Evolutionary conservation across 53 echinoderm and acorn worm species (phyloP).

Genomic region (Hippasteria phrygiana): DNA sequence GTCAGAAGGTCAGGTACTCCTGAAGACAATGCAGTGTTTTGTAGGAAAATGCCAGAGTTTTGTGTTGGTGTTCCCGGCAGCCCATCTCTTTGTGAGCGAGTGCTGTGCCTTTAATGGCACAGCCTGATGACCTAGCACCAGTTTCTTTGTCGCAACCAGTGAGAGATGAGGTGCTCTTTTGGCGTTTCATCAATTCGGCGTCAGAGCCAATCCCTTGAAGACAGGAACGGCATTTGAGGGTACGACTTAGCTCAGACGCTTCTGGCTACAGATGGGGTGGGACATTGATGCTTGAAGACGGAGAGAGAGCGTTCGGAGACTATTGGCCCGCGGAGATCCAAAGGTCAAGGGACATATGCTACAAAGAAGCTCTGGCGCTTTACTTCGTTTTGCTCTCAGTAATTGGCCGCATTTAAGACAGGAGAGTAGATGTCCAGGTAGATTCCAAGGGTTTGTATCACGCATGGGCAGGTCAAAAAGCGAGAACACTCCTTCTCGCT

Average conservation of each 20-base stretch:
- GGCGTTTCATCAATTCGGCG: constrained; percentile 20
- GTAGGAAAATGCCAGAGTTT: constrained; percentile 45
- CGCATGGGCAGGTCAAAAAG: constrained; percentile 18
- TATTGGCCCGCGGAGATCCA: constrained; percentile 14
- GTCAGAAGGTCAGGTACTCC: background rate
- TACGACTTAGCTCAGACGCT: background rate
- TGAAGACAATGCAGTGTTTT: constrained; percentile 34
- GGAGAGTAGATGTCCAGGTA: constrained; percentile 40
- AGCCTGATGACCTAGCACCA: constrained; percentile 6
- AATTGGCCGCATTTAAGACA: constrained; percentile 6
- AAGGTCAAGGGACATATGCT: constrained; percentile 16
- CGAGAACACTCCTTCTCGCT: background rate
- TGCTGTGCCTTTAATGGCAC: constrained; percentile 6
- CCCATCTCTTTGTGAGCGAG: constrained; percentile 33
- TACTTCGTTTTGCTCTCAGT: constrained; percentile 21
- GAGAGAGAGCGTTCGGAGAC: constrained; percentile 16
- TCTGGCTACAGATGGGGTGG: constrained; percentile 52
- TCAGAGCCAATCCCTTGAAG: constrained; percentile 33
- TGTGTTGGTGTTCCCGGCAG: constrained; percentile 28
- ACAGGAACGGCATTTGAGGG: constrained; percentile 27
- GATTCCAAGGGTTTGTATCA: constrained; percentile 14
- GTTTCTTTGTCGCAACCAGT: background rate
- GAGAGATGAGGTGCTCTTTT: constrained; percentile 22
- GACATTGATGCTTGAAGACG: background rate
- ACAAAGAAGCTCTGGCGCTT: constrained; percentile 34